These are phyloP conservation scores for Mya arenaria DNA, from an alignment of 1,140 invertebrate genomes.

Conservation along the genomic window DNA sequence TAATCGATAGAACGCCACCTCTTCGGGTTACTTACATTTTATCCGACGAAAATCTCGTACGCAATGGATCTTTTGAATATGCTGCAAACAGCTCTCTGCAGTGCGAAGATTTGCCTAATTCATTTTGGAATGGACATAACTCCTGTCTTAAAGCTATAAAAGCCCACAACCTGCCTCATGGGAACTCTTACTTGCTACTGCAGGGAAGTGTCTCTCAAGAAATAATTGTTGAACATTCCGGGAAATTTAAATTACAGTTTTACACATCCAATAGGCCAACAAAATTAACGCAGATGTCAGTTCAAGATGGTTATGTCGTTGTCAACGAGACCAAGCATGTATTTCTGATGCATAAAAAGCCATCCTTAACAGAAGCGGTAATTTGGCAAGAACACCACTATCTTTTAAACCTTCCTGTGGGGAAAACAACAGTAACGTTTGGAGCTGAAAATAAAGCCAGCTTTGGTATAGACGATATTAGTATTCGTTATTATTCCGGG, in stretches of 20 bases:
- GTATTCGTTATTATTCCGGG: too few relatives aligned
- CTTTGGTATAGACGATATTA: too few relatives aligned
- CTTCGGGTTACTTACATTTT: not conserved
- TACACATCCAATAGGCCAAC: conserved; percentile 10
- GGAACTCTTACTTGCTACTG: not conserved
- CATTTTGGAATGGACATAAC: not conserved
- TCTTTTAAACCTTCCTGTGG: too few relatives aligned
- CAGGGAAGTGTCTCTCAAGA: not conserved
- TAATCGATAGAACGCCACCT: conserved; percentile 23
- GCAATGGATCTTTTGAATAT: conserved; percentile 7
- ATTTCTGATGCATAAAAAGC: conserved; percentile 8
- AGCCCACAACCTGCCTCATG: not conserved
- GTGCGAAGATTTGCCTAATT: not conserved
- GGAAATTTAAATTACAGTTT: not conserved
- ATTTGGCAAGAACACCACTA: too few relatives aligned
- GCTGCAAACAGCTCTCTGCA: not conserved
- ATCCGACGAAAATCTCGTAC: not conserved
- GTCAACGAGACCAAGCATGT: not conserved
- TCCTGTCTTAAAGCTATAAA: not conserved
- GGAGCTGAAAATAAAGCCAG: too few relatives aligned
- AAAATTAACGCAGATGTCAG: not conserved
- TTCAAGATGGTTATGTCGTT: not conserved
- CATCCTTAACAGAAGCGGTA: too few relatives aligned
- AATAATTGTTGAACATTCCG: not conserved
- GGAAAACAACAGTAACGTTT: too few relatives aligned